Percentiles rank a stretch among this genome's conserved stretches.
phyloP scores from a whole-genome alignment of 92 coral and sea anemone species.

The Anthopleura xanthogrammica region DNA sequence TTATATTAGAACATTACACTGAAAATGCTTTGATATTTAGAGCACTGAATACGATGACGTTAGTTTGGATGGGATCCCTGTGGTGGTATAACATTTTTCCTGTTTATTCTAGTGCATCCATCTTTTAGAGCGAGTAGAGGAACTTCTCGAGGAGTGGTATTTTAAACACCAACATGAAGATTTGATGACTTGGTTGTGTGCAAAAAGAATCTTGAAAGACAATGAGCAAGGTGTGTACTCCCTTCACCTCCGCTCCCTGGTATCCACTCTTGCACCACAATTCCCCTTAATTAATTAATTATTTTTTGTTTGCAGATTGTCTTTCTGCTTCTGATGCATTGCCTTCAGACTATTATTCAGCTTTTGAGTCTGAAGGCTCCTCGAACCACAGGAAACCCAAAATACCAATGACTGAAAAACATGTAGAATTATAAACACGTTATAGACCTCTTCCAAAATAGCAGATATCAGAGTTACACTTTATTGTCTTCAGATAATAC shows the following conservation, averaged over 20 bases:
- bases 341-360: conserved; percentile 69
- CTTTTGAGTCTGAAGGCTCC: background rate
- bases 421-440: background rate
- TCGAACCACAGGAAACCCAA: background rate
- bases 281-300: too few relatives aligned
- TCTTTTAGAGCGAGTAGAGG: conserved; percentile 81
- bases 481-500: too few relatives aligned
- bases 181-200: conserved; percentile 82
- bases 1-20: too few relatives aligned
- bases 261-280: background rate
- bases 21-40: background rate
- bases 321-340: conserved; percentile 66
- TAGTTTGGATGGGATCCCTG: background rate
- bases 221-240: conserved; percentile 59
- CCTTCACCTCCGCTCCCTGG: background rate
- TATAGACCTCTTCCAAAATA: background rate
- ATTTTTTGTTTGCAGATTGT: conserved; percentile 61
- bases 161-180: conserved; percentile 66
- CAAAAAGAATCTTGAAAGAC: conserved; percentile 53
- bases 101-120: conserved; percentile 75
- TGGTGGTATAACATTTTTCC: background rate
- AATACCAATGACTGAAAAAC: background rate
- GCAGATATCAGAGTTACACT: too few relatives aligned
- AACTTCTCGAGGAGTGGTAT: conserved; percentile 87
- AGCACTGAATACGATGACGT: too few relatives aligned